Base-by-base conservation (phyloP, 2,113 vertebrate species). In the Symphodus melops region DNA sequence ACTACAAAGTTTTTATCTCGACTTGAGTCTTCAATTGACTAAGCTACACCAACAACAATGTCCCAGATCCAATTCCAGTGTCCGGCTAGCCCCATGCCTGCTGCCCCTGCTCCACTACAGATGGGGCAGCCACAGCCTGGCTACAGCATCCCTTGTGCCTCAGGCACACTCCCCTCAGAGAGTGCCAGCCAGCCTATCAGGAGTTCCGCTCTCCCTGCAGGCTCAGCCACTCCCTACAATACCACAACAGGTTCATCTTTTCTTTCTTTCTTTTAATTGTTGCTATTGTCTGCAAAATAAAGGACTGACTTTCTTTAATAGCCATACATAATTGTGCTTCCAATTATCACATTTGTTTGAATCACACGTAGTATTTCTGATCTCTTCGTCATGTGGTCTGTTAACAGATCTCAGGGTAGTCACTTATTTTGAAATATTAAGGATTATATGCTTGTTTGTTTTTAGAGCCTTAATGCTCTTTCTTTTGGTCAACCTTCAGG, bases 1-100 rank as follows among this genome's bases (percentile, higher is more conserved):
- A 59, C 77, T 77, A 71, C 65, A 84, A 77, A 85, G 64, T 68
- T 74, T 76, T 44, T 52, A 76, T 57, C 75, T 74, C 56, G 75
- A 84, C 78, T 52, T 78, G 57, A 64, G 49, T 72, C 81, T 69
- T 51, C 72, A 7, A 41, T 49, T 68, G 58, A 75, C 81, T 37
- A 77, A 82, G 20, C 82, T 92, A 44, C 88, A 94, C 92, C 93
- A 82, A 88, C 91, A 66, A 96, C 85, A 91, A 98, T 98, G 97
- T 97, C 97, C 91, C 96, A 98, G 94, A 94, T 97, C 92, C 96
- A 98, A 92, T 96, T 97, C 93, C 96, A 96, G 91, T 94, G 95
- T 83, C 90, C 92, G 77, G 92, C 93, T 83, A 96, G 91, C 89
- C 94, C 95, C 62, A 93, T 96, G 84, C 68, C 96, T 80, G 95